Evolutionary conservation across 2,888 invertebrate species (phyloP), one percentile per base, ranked within the genome.

Genomic region (Pollenia griseotomentosa): DNA sequence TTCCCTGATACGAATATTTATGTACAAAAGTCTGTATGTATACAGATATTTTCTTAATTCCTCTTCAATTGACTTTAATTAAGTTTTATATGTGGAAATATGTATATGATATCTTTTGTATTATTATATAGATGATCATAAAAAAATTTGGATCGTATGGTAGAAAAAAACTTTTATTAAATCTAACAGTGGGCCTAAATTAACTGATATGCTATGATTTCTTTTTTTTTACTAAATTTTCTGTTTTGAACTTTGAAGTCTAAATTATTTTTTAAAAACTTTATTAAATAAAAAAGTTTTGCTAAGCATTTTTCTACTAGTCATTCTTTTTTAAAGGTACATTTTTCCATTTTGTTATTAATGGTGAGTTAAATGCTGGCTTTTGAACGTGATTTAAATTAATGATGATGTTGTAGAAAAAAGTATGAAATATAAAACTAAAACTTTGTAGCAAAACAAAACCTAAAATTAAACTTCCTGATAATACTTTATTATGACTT

Each of bases 1-100:
- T 4, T 4, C 6, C 33, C 33, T 33, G 33, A 6, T 33, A 33
- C 6, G 33, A 33, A 6, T 33, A 33, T 33, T 33, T 33, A 6
- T 33, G 5, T 0, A 0, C 23, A 5, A 33, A 33, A 33, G 33
- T 33, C 33, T 33, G 33, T 33, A 33, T 33, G 33, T 33, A 33
- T 33, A 33, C 33, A 33, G 33, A 80, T 57, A 53, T 19, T 74
- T 71, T 78, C 46, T 86, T 74, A 89, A 89, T 90, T 88, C 77
- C 83, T 88, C 89, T 90, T 90, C 90, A 92, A 92, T 92, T 91
- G 91, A 90, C 87, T 90, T 91, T 90, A 92, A 92, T 92, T 92
- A 90, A 92, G 19, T 68, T 74, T 73, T 11, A 4, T 83, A 3
- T 79, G 16, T 57, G 66, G 11, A 48, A 44, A 46, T 23, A 14